These are phyloP conservation scores for Ctena decussata DNA, from an alignment of 2,888 invertebrate genomes.

Conservation along the genomic window DNA sequence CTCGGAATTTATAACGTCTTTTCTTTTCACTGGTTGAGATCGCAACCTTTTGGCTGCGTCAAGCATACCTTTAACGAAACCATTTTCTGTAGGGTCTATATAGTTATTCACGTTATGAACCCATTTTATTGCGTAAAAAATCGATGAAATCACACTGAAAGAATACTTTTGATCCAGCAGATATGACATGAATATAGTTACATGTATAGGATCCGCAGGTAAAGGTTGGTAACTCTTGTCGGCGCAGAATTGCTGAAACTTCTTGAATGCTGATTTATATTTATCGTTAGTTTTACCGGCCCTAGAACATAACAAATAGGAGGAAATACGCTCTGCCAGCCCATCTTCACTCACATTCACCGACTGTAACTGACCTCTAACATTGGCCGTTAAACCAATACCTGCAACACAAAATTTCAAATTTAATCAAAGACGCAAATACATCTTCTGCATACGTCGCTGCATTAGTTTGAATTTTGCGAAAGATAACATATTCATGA, in stretches of 20 bases:
- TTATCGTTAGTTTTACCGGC: conserved; percentile 26
- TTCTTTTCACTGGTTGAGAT: conserved; percentile 36
- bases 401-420: no score
- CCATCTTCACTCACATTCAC: background rate
- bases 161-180: conserved; percentile 31
- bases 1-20: conserved; percentile 34
- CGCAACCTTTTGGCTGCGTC: conserved; percentile 37
- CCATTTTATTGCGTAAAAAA: conserved; percentile 52
- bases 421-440: no score
- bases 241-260: conserved; percentile 21
- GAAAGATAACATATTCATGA: no score
- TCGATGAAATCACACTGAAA: conserved; percentile 18
- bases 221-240: conserved; percentile 6
- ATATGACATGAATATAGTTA: conserved; percentile 38
- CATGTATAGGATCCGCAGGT: conserved; percentile 36
- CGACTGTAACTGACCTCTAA: background rate
- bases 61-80: conserved; percentile 17
- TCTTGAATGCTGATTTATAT: conserved; percentile 21
- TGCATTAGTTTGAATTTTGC: no score
- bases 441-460: no score
- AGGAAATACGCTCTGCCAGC: background rate
- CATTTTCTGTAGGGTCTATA: conserved; percentile 37
- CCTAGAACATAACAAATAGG: conserved; percentile 29
- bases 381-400: conserved; percentile 16
- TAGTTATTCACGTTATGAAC: conserved; percentile 21